Conservation (phyloP, 2,113 vertebrate genomes). For the Fulmarus glacialis region DNA sequence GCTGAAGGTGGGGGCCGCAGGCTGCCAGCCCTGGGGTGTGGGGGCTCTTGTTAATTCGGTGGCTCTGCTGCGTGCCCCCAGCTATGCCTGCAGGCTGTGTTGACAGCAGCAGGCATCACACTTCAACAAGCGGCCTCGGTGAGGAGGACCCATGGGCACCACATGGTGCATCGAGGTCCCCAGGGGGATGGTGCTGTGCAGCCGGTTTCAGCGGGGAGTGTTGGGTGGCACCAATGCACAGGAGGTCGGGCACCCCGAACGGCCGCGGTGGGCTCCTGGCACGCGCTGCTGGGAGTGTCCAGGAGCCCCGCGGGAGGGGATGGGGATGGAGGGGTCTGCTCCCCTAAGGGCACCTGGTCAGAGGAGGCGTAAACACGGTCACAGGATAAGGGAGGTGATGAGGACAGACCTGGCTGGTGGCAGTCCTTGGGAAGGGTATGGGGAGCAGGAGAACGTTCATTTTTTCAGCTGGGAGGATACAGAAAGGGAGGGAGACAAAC, state of each 20-base stretch:
- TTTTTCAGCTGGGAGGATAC: not conserved
- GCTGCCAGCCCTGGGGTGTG: not conserved
- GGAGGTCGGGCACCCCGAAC: not conserved
- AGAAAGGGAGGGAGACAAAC: not conserved
- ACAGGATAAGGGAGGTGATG: not conserved
- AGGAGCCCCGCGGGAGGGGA: not conserved
- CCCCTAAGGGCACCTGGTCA: too few species aligned
- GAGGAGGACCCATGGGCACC: too few species aligned
- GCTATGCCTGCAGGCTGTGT: not conserved
- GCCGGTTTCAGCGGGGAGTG: not conserved
- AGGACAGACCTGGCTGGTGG: rapidly evolving
- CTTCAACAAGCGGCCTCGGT: not conserved
- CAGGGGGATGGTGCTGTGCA: not conserved
- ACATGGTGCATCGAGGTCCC: too few species aligned
- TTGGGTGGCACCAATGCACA: not conserved
- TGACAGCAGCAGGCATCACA: rapidly evolving
- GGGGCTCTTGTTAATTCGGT: not conserved
- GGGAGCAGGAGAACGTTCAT: not conserved
- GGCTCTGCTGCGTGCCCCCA: not conserved
- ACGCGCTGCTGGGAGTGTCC: rapidly evolving
- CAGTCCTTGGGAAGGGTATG: not conserved
- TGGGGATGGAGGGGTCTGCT: not conserved
- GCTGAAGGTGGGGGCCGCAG: not conserved
- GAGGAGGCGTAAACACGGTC: not conserved
- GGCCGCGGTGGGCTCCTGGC: not conserved